Evolutionary conservation across 2,113 vertebrate species (phyloP).

Genomic region (Pluvianellus socialis): DNA sequence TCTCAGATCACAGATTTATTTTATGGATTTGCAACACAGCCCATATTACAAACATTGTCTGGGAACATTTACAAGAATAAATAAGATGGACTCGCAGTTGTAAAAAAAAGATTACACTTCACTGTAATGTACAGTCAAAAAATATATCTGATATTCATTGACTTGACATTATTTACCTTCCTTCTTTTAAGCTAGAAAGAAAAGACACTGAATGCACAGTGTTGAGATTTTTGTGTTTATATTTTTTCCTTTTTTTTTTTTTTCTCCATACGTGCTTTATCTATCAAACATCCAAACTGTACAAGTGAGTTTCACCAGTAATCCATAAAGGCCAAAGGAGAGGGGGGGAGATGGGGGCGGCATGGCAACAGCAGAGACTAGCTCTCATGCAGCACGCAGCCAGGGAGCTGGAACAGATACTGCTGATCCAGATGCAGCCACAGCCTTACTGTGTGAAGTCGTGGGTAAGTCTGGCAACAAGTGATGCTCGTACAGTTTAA

Average conservation of each 20-base stretch:
- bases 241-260: conserved; percentile 68
- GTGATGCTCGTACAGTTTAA: not conserved
- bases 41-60: conserved; percentile 85
- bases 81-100: conserved; percentile 85
- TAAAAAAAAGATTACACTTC: conserved; percentile 85
- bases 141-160: conserved; percentile 87
- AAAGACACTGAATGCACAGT: conserved; percentile 79
- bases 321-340: conserved; percentile 35
- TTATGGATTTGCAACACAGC: conserved; percentile 83
- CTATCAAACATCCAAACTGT: conserved; percentile 82
- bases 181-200: conserved; percentile 78
- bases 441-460: not conserved
- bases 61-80: conserved; percentile 87
- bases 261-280: conserved; percentile 76
- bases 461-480: not conserved
- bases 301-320: conserved; percentile 71
- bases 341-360: not conserved
- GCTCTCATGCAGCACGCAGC: conserved; percentile 55
- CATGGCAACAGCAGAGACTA: conserved; percentile 35
- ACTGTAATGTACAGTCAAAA: conserved; percentile 87
- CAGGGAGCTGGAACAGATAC: not conserved
- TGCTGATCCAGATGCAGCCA: not conserved
- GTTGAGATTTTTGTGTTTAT: conserved; percentile 74
- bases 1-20: conserved; percentile 84
- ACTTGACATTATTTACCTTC: conserved; percentile 83